Conservation (phyloP, 2,888 invertebrate species). For the Terebella lapidaria region DNA sequence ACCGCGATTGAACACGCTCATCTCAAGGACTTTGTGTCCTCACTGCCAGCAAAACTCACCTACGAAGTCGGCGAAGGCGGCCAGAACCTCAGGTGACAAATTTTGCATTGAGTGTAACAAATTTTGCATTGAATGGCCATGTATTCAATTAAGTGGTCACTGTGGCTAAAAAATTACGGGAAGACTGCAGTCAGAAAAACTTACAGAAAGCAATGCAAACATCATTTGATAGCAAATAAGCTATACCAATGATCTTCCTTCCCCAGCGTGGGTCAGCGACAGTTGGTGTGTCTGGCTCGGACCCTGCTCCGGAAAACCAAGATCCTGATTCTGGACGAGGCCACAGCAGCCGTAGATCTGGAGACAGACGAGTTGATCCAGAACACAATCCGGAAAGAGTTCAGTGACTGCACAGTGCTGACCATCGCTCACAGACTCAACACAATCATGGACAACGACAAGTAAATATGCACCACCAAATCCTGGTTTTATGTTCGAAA, state of each 20-base stretch:
- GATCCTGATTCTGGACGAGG: conserved; percentile 50
- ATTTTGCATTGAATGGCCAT: no score
- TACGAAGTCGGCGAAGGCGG: conserved; percentile 86
- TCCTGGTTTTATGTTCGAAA: no score
- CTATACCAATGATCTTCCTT: conserved; percentile 53
- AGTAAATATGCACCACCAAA: conserved; percentile 18
- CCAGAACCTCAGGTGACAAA: conserved; percentile 67
- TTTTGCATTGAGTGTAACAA: no score
- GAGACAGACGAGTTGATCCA: conserved; percentile 52
- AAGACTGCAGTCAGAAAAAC: neutral
- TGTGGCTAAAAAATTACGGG: no score
- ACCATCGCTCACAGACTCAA: conserved; percentile 52
- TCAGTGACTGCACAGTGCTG: conserved; percentile 45
- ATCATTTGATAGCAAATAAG: neutral
- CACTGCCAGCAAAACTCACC: conserved; percentile 69
- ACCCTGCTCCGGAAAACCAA: conserved; percentile 48
- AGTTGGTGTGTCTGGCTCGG: conserved; percentile 50
- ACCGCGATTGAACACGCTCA: conserved; percentile 79
- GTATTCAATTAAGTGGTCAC: no score
- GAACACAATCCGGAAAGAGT: conserved; percentile 44
- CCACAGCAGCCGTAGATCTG: conserved; percentile 29
- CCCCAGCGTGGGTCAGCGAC: conserved; percentile 50
- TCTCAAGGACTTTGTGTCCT: conserved; percentile 74
- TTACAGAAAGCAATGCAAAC: neutral
- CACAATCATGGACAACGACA: conserved; percentile 48